phyloP scores from a whole-genome alignment of 23 tunicate species.

The Oikopleura vanhoeffeni region DNA sequence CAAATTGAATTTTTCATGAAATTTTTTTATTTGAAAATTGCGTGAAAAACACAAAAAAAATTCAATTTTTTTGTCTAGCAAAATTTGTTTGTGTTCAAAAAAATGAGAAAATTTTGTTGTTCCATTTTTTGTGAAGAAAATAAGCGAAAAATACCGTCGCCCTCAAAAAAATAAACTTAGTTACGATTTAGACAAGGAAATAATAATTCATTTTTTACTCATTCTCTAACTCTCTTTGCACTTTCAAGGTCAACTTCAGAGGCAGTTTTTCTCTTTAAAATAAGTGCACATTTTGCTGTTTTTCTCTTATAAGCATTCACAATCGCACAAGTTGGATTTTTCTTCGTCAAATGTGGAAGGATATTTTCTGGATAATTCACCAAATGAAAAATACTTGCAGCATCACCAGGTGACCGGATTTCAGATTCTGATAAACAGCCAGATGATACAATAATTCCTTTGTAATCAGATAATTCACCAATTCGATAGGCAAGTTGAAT shows the following conservation, averaged over 20 bases:
- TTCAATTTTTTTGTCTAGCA: too few species aligned
- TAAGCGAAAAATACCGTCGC: too few species aligned
- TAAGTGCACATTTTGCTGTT: neutral
- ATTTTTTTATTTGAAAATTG: too few species aligned
- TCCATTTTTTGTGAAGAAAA: too few species aligned
- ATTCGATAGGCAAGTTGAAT: neutral
- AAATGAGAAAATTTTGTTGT: too few species aligned
- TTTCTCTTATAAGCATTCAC: slow-evolving; percentile 8
- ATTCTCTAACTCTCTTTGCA: neutral
- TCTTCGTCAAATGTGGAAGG: neutral
- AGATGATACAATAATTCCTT: neutral
- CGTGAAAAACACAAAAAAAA: too few species aligned
- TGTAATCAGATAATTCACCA: neutral
- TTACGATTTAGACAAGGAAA: neutral
- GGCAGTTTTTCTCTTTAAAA: neutral
- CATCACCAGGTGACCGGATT: neutral
- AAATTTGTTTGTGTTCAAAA: too few species aligned
- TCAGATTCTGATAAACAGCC: neutral
- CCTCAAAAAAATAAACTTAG: neutral
- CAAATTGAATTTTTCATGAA: too few species aligned
- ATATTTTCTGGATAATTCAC: neutral
- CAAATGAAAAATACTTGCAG: neutral
- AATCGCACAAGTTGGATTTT: neutral
- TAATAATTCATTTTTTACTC: neutral
- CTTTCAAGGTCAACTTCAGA: neutral